phyloP scores from a whole-genome alignment of 2,797 vertebrate species.

The Gymnothorax javanicus region DNA sequence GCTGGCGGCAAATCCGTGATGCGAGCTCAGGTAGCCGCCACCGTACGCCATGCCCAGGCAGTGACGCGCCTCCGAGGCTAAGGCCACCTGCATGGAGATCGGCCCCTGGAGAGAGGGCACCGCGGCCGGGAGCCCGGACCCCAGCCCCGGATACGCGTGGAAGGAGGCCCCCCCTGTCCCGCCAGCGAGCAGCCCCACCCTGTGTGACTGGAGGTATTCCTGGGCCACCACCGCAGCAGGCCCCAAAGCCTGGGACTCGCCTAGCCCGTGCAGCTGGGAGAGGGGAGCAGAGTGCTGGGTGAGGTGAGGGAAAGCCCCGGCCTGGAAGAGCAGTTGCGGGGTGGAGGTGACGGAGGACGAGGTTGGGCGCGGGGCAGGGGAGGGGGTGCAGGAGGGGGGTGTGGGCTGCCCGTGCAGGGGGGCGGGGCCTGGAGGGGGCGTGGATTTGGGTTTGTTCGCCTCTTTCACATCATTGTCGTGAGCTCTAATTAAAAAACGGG shows the following conservation, averaged over 20 bases:
- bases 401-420: constrained; percentile 18
- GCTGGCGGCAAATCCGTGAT: constrained; percentile 70
- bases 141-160: constrained; percentile 39
- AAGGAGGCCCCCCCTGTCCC: constrained; percentile 23
- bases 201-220: constrained; percentile 80
- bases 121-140: constrained; percentile 57
- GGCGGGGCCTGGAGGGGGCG: constrained; percentile 34
- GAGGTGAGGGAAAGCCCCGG: constrained; percentile 44
- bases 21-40: constrained; percentile 63
- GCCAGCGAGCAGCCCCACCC: constrained; percentile 66
- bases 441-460: constrained; percentile 57
- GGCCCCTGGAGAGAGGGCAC: constrained; percentile 51
- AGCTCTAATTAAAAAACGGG: constrained; percentile 44
- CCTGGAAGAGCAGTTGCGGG: constrained; percentile 64
- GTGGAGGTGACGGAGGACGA: constrained; percentile 53
- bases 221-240: constrained; percentile 57
- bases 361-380: neutral
- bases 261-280: constrained; percentile 54
- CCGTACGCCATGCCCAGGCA: constrained; percentile 54
- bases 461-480: constrained; percentile 66
- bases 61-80: constrained; percentile 55
- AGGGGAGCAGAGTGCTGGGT: constrained; percentile 29
- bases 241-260: constrained; percentile 58
- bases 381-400: constrained; percentile 31
- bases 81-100: constrained; percentile 60